A percentile compares a stretch with the other conserved stretches of the same genome.
These are phyloP conservation scores for Prostheceraeus crozeri DNA, from an alignment of 2,888 invertebrate species.

Conservation along the genomic window DNA sequence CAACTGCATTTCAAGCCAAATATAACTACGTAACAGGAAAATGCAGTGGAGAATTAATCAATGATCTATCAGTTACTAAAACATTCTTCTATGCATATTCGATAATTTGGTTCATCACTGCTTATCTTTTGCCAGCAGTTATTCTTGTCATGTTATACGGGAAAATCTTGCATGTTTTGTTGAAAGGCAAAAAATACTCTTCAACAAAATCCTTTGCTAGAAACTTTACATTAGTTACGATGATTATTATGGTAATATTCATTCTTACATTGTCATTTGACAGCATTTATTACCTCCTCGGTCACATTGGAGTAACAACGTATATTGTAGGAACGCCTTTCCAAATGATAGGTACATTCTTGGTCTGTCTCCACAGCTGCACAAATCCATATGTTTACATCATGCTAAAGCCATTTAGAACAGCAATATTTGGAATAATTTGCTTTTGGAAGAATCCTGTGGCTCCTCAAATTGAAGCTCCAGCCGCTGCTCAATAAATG, in stretches of 20 bases:
- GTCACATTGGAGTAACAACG: not conserved
- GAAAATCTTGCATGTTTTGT: not conserved
- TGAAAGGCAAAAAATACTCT: constrained; percentile 2
- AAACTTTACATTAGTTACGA: constrained; percentile 32
- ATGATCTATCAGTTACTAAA: no score
- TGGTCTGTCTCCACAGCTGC: no score
- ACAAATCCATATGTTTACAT: no score
- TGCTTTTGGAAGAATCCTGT: no score
- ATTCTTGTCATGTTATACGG: not conserved
- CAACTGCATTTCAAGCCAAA: constrained; percentile 2
- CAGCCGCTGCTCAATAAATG: no score
- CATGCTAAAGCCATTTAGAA: no score
- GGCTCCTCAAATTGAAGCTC: no score
- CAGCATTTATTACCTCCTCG: constrained; percentile 28
- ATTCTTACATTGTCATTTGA: constrained; percentile 27
- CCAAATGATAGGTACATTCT: constrained; percentile 29
- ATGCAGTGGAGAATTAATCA: no score
- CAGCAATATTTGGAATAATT: no score
- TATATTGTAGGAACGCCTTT: constrained; percentile 27
- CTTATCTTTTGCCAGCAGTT: constrained; percentile 4
- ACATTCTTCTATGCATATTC: no score
- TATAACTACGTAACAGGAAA: no score
- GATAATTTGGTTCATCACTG: constrained; percentile 15
- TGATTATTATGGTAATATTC: constrained; percentile 34
- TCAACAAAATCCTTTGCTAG: not conserved